Conservation (phyloP, 2,113 vertebrate species). For the Parotia lawesii region DNA sequence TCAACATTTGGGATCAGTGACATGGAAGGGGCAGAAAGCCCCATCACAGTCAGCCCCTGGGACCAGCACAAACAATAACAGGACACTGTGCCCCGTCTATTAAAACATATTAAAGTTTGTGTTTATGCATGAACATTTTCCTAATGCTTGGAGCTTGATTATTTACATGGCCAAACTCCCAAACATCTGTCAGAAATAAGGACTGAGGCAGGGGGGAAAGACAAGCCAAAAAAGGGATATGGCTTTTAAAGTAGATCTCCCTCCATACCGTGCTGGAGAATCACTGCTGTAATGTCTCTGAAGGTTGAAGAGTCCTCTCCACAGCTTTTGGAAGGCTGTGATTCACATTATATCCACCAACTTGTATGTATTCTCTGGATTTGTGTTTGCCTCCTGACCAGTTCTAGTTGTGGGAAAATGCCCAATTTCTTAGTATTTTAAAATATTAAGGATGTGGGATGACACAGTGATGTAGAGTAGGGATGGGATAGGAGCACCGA, state of each 20-base stretch:
- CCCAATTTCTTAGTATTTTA: not conserved
- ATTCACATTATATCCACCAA: not conserved
- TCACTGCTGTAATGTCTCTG: not conserved
- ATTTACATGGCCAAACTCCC: not conserved
- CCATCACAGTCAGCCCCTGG: no score
- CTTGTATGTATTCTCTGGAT: not conserved
- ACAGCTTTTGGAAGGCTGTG: not conserved
- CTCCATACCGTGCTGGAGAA: not conserved
- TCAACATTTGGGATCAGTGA: not conserved
- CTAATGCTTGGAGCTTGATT: not conserved
- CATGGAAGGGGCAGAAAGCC: accelerated
- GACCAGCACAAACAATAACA: not conserved
- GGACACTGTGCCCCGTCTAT: not conserved
- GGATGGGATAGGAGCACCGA: not conserved
- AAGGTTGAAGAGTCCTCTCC: not conserved
- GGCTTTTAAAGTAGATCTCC: not conserved
- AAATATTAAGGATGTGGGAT: not conserved
- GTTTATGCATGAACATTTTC: not conserved
- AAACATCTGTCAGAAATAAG: not conserved
- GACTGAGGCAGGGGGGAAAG: not conserved
- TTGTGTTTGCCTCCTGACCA: not conserved
- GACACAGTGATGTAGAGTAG: not conserved
- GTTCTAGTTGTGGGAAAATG: not conserved
- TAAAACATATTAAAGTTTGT: not conserved
- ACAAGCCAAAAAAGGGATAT: not conserved